phyloP scores from a whole-genome alignment of 2,113 vertebrate species.

The Proterorhinus semilunaris region DNA sequence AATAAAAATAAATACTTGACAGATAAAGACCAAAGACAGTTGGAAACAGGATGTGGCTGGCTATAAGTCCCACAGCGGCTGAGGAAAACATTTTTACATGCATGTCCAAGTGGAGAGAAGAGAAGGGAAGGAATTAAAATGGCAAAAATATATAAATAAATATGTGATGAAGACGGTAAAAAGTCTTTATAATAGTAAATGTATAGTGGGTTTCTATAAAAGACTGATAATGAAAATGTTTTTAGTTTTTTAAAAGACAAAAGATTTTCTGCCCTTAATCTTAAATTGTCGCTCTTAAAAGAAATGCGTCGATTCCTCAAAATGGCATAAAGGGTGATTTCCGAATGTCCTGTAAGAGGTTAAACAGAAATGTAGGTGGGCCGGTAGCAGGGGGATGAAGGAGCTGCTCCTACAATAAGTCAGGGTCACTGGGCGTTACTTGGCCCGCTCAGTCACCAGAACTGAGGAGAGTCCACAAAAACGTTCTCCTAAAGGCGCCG shows the following conservation, averaged over 20 bases:
- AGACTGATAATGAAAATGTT: neutral
- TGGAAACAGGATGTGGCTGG: slow-evolving; percentile 57
- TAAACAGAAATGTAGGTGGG: neutral
- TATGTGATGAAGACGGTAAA: too few relatives aligned
- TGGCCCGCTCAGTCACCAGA: slow-evolving; percentile 28
- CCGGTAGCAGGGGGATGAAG: slow-evolving; percentile 21
- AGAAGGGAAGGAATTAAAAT: slow-evolving; percentile 13
- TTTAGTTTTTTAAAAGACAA: neutral
- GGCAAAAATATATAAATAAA: neutral
- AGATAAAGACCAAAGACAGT: slow-evolving; percentile 49
- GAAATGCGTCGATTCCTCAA: too few relatives aligned
- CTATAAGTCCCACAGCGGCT: slow-evolving; percentile 38
- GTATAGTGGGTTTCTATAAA: too few relatives aligned
- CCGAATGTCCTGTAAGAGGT: neutral
- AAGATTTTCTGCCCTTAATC: neutral
- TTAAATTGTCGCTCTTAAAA: neutral
- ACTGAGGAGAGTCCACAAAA: slow-evolving; percentile 36
- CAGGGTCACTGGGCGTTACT: slow-evolving; percentile 36
- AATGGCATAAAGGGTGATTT: too few relatives aligned
- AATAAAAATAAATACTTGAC: slow-evolving; percentile 21
- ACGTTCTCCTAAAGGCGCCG: slow-evolving; percentile 10
- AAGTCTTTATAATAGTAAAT: too few relatives aligned
- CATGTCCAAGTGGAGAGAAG: slow-evolving; percentile 20
- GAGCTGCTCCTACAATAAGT: slow-evolving; percentile 66
- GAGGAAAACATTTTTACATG: slow-evolving; percentile 42